phyloP scores from a whole-genome alignment of 2,113 vertebrate genomes.

The Charina bottae region DNA sequence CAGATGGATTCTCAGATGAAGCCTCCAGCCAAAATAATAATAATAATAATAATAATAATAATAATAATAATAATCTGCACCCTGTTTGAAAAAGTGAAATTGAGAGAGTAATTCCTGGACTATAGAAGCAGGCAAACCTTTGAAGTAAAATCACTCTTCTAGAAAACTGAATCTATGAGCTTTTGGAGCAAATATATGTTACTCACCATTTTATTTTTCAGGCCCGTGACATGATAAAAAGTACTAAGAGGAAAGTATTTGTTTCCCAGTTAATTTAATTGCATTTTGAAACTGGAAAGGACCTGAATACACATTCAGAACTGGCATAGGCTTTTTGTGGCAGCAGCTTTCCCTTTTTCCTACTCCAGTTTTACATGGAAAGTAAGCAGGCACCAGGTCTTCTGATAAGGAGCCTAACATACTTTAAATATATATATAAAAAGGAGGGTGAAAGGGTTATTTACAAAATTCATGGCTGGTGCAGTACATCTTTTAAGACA shows the following conservation, averaged over 20 bases:
- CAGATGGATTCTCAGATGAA: slow-evolving; percentile 67
- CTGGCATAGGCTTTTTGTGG: slow-evolving; percentile 62
- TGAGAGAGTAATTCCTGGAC: slow-evolving; percentile 25
- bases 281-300: slow-evolving; percentile 44
- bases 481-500: slow-evolving; percentile 87
- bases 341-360: slow-evolving; percentile 74
- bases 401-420: slow-evolving; percentile 74
- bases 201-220: not conserved
- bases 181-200: slow-evolving; percentile 2
- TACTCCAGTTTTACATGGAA: slow-evolving; percentile 68
- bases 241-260: slow-evolving; percentile 8
- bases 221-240: slow-evolving; percentile 21
- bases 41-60: slow-evolving; percentile 21
- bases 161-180: not conserved
- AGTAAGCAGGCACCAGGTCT: slow-evolving; percentile 75
- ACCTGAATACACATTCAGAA: slow-evolving; percentile 50
- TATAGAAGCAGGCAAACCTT: slow-evolving; percentile 39
- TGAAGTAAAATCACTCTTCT: slow-evolving; percentile 14
- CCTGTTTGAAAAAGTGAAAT: slow-evolving; percentile 10
- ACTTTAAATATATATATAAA: slow-evolving; percentile 78
- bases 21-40: slow-evolving; percentile 60
- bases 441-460: slow-evolving; percentile 78
- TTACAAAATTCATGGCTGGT: slow-evolving; percentile 86
- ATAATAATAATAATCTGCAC: slow-evolving; percentile 22
- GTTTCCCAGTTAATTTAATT: slow-evolving; percentile 39